These are phyloP conservation scores for Drosophila hamatofila DNA, from an alignment of 2,888 invertebrate species.

Conservation along the genomic window DNA sequence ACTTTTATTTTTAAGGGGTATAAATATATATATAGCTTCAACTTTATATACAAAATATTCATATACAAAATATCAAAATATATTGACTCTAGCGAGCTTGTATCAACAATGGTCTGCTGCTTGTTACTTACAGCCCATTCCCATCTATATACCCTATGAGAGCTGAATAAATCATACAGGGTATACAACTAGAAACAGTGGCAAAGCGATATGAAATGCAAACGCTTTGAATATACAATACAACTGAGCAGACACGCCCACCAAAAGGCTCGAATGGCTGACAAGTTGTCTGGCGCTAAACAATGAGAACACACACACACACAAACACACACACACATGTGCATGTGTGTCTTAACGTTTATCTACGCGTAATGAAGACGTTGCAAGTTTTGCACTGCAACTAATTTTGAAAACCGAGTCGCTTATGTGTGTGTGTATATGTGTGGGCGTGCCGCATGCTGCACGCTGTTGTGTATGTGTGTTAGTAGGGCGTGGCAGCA, in stretches of 20 bases:
- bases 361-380: conserved; percentile 75
- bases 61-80: no score
- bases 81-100: no score
- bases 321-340: conserved; percentile 3
- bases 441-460: neutral
- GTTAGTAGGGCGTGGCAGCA: conserved; percentile 26
- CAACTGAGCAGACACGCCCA: conserved; percentile 26
- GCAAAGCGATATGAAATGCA: neutral
- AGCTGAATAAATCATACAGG: neutral
- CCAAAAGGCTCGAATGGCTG: conserved; percentile 27
- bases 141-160: neutral
- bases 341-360: conserved; percentile 32
- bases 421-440: conserved; percentile 11
- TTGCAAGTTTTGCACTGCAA: conserved; percentile 67
- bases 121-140: neutral
- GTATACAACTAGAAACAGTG: conserved; percentile 5
- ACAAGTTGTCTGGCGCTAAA: conserved; percentile 42
- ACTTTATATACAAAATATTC: no score
- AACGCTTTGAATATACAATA: conserved; percentile 20
- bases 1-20: no score
- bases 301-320: conserved; percentile 20
- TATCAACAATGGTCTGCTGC: neutral
- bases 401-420: conserved; percentile 68
- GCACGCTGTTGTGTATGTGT: conserved; percentile 1
- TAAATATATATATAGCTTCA: no score